A percentile compares a stretch with the other conserved stretches of the same genome.
Conservation (phyloP, 2,113 vertebrate species). For the Megaleporinus macrocephalus region DNA sequence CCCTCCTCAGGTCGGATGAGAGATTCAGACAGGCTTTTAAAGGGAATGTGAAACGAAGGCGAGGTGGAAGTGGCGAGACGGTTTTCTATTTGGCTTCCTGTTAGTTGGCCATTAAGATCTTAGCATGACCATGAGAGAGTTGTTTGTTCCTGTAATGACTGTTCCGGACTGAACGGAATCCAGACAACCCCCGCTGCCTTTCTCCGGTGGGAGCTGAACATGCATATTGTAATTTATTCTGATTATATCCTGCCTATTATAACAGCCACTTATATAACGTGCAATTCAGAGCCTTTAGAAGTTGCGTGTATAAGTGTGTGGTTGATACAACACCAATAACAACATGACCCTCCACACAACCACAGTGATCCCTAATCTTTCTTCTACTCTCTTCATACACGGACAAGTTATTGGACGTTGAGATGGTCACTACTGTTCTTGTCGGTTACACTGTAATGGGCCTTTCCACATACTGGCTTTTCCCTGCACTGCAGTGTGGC, state of each 20-base stretch:
- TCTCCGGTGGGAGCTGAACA: not conserved
- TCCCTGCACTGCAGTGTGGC: too few species aligned
- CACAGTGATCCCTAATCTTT: not conserved
- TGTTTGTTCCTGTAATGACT: constrained; percentile 16
- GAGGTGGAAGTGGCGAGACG: not conserved
- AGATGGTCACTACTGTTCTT: too few species aligned
- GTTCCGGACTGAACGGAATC: not conserved
- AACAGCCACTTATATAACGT: not conserved
- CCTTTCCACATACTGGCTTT: too few species aligned
- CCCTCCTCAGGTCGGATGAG: not conserved
- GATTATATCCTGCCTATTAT: constrained; percentile 6
- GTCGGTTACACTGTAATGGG: too few species aligned
- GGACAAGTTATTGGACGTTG: too few species aligned
- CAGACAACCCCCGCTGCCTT: not conserved
- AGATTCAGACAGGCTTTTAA: constrained; percentile 7
- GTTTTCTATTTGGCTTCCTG: not conserved
- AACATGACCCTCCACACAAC: not conserved
- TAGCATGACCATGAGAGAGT: constrained; percentile 4
- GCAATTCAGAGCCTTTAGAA: not conserved
- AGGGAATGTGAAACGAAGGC: constrained; percentile 6
- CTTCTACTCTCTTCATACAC: not conserved
- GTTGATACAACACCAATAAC: not conserved
- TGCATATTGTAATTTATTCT: not conserved
- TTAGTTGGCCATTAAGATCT: not conserved
- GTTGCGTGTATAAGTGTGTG: not conserved